Evolutionary conservation across 2,888 invertebrate species (phyloP).

Genomic region (Sinotaia quadrata): DNA sequence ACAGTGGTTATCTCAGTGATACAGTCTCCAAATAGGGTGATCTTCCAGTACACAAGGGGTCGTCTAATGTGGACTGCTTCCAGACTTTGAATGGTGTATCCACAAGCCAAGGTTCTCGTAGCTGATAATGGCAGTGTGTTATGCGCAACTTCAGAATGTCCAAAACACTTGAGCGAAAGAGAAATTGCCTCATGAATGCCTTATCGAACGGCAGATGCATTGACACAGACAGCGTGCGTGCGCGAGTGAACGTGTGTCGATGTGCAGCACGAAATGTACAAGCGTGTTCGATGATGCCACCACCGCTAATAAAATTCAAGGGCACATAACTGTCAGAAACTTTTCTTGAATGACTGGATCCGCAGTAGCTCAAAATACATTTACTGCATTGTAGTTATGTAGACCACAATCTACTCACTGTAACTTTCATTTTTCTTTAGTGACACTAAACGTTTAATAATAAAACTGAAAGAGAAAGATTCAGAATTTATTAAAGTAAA

Average conservation of each 20-base stretch:
- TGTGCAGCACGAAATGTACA: neutral
- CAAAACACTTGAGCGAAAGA: slow-evolving; percentile 11
- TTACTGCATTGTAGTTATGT: too few species aligned
- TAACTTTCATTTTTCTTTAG: too few species aligned
- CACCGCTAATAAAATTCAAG: too few species aligned
- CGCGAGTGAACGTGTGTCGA: neutral
- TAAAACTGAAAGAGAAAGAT: too few species aligned
- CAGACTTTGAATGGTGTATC: neutral
- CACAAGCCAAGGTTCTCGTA: neutral
- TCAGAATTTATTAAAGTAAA: too few species aligned
- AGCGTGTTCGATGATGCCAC: slow-evolving; percentile 10
- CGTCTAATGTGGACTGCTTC: neutral
- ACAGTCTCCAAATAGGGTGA: neutral
- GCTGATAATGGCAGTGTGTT: slow-evolving; percentile 22
- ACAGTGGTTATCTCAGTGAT: too few species aligned
- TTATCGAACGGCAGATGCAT: slow-evolving; percentile 25
- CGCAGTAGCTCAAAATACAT: too few species aligned
- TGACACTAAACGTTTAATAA: too few species aligned
- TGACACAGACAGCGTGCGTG: neutral
- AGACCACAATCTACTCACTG: too few species aligned
- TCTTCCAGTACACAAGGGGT: neutral
- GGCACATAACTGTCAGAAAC: neutral
- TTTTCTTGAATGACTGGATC: neutral
- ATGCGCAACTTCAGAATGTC: slow-evolving; percentile 20
- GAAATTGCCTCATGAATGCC: slow-evolving; percentile 25